Evolutionary conservation across 1,140 invertebrate genomes (phyloP).

Genomic region (Sycophila sp.): DNA sequence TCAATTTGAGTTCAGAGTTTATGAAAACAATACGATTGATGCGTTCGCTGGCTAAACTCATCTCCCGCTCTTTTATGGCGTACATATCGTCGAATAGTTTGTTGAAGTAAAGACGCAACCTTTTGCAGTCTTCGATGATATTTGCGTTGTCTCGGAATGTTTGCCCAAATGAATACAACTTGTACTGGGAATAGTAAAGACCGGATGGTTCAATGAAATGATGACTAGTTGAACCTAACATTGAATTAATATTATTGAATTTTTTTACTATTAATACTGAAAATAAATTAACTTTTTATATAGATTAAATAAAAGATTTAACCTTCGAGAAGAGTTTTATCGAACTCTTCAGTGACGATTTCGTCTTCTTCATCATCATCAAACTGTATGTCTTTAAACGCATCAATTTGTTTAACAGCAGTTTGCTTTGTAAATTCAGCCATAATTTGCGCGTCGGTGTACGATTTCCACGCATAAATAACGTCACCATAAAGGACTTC

Average conservation of each 20-base stretch:
- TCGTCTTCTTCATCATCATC: constrained; percentile 41
- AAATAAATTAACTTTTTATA: not conserved
- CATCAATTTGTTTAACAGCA: no score
- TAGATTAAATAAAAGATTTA: not conserved
- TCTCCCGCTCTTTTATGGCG: constrained; percentile 58
- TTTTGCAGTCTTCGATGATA: constrained; percentile 51
- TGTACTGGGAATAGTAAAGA: constrained; percentile 58
- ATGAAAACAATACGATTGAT: constrained; percentile 57
- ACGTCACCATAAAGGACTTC: constrained; percentile 20
- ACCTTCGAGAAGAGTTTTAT: constrained; percentile 13
- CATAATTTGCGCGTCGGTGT: constrained; percentile 34
- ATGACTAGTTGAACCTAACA: constrained; percentile 59
- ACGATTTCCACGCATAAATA: constrained; percentile 44
- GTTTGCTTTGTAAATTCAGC: constrained; percentile 32
- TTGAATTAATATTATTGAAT: no score
- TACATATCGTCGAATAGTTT: constrained; percentile 64
- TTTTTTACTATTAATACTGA: no score
- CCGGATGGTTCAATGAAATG: constrained; percentile 57
- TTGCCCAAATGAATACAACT: constrained; percentile 61
- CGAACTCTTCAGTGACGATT: not conserved
- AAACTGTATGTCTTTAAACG: no score
- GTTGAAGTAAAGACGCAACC: constrained; percentile 64
- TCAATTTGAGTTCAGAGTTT: constrained; percentile 50
- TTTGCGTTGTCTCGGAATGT: constrained; percentile 52
- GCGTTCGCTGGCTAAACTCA: constrained; percentile 46